phyloP scores from a whole-genome alignment of 2,797 vertebrate species.

The Gymnoscopelus microlampas region DNA sequence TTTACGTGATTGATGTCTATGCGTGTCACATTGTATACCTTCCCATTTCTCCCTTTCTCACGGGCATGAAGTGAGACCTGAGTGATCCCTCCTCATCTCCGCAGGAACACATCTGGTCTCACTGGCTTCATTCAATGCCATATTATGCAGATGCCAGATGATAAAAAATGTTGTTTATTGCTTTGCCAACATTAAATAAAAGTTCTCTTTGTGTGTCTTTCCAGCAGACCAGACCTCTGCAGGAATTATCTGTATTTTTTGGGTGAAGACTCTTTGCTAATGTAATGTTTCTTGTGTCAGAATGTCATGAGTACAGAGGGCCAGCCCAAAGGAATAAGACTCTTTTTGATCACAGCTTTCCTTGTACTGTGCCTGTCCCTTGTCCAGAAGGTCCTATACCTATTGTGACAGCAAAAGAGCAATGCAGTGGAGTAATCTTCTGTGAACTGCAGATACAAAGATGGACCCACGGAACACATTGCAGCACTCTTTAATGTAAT shows the following conservation, averaged over 20 bases:
- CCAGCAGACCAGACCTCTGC: slow-evolving; percentile 13
- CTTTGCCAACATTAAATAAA: slow-evolving; percentile 1
- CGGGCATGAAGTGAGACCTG: slow-evolving; percentile 2
- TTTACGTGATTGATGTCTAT: slow-evolving; percentile 33
- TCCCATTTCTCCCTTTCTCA: neutral
- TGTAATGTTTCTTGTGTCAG: neutral
- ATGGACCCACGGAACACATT: neutral
- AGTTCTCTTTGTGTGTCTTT: slow-evolving; percentile 2
- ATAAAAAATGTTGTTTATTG: neutral
- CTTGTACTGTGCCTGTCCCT: neutral
- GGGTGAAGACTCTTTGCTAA: too few relatives aligned
- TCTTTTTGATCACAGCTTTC: slow-evolving; percentile 34
- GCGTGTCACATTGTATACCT: slow-evolving; percentile 12
- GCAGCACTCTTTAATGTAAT: slow-evolving; percentile 8
- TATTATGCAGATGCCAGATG: neutral
- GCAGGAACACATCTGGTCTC: neutral
- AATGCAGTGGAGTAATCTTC: neutral
- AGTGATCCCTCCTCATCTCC: neutral
- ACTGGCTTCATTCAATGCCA: neutral
- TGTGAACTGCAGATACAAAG: slow-evolving; percentile 1
- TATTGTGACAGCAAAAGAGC: slow-evolving; percentile 18
- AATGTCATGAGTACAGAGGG: slow-evolving; percentile 16
- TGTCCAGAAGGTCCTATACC: slow-evolving; percentile 37
- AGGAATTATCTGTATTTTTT: too few relatives aligned
- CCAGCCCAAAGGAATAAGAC: slow-evolving; percentile 21